Conservation (phyloP, 2,888 invertebrate species). For the Cheilosia scutellata region DNA sequence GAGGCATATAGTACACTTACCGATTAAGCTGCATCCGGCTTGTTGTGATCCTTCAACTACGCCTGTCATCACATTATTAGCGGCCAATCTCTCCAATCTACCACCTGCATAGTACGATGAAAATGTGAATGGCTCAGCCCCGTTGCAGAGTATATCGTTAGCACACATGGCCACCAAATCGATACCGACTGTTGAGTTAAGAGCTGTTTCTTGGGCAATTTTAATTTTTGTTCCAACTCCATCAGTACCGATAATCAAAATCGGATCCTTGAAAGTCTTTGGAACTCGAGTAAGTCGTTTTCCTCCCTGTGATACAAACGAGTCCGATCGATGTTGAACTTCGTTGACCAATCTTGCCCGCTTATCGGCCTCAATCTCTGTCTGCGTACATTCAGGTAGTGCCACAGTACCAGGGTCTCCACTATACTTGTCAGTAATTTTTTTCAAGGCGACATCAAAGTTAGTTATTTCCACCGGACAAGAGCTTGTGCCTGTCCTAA, state of each 20-base stretch:
- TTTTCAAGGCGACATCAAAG: slow-evolving; percentile 88
- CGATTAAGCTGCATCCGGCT: slow-evolving; percentile 93
- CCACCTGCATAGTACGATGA: slow-evolving; percentile 97
- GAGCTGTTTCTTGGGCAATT: slow-evolving; percentile 91
- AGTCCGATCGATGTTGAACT: slow-evolving; percentile 78
- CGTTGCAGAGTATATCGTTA: slow-evolving; percentile 98
- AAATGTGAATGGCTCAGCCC: slow-evolving; percentile 97
- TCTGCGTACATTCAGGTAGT: neutral
- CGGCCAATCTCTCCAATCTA: slow-evolving; percentile 88
- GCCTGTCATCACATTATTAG: slow-evolving; percentile 85
- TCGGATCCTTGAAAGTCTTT: slow-evolving; percentile 88
- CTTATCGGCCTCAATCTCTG: slow-evolving; percentile 24
- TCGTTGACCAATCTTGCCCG: slow-evolving; percentile 26
- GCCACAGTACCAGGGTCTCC: slow-evolving; percentile 63
- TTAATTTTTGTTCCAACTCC: slow-evolving; percentile 99
- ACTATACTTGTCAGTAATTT: slow-evolving; percentile 81
- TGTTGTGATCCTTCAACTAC: slow-evolving; percentile 93
- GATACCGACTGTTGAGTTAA: slow-evolving; percentile 93
- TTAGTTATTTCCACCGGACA: slow-evolving; percentile 86
- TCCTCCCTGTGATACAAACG: slow-evolving; percentile 78
- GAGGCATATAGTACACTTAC: slow-evolving; percentile 84
- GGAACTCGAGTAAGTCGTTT: slow-evolving; percentile 82
- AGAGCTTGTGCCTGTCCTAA: slow-evolving; percentile 76
- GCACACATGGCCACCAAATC: slow-evolving; percentile 99
- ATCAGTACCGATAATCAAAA: slow-evolving; percentile 97